Evolutionary conservation across 2,113 vertebrate species (phyloP).

Genomic region (Alectura lathami): DNA sequence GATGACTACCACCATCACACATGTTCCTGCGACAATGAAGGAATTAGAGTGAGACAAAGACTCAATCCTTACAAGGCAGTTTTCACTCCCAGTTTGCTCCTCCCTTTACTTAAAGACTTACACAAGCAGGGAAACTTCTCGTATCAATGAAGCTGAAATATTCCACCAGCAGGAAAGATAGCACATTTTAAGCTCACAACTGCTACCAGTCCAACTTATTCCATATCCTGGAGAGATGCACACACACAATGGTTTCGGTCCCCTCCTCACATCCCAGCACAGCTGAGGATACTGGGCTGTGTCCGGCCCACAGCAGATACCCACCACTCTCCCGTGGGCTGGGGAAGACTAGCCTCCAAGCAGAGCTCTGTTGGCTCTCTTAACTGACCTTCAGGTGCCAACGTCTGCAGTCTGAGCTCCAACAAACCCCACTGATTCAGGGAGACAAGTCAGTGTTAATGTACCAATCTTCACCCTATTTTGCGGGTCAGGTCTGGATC

Average conservation of each 20-base stretch:
- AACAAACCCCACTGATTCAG: background rate
- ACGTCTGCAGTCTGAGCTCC: background rate
- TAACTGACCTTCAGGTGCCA: background rate
- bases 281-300: background rate
- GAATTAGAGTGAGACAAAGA: slow-evolving; percentile 47
- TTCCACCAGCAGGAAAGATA: background rate
- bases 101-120: background rate
- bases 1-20: slow-evolving; percentile 60
- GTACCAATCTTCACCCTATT: background rate
- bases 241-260: background rate
- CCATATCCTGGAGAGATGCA: background rate
- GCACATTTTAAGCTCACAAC: background rate
- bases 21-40: slow-evolving; percentile 49
- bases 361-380: background rate
- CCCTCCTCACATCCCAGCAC: background rate
- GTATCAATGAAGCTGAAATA: background rate
- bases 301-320: background rate
- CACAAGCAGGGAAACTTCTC: background rate
- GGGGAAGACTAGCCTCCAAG: background rate
- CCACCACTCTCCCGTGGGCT: background rate
- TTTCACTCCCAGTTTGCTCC: slow-evolving; percentile 26
- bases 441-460: background rate
- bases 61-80: slow-evolving; percentile 31
- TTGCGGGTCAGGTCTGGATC: background rate
- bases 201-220: background rate